A percentile compares a stretch with the other conserved stretches of the same genome.
phyloP scores from a whole-genome alignment of 2,797 vertebrate species.

The Acrossocheilus wenchowensis region DNA sequence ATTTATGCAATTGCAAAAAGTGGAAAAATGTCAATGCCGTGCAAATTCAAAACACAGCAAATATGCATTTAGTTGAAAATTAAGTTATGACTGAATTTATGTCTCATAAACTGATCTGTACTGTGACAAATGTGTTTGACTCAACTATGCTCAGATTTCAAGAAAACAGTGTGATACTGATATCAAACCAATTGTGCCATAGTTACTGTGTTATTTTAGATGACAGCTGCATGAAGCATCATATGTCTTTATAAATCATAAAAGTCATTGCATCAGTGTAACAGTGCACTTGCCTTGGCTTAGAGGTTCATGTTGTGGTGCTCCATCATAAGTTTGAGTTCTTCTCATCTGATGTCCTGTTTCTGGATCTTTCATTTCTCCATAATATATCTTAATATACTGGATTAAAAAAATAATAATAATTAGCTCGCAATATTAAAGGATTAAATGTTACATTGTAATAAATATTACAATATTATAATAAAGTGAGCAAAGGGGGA shows the following conservation, averaged over 20 bases:
- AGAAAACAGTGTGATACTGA: not conserved
- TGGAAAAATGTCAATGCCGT: not conserved
- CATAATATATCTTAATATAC: not conserved
- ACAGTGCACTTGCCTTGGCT: constrained; percentile 10
- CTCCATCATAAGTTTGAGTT: not conserved
- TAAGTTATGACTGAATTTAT: not conserved
- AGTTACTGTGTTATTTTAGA: not conserved
- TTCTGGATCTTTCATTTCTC: not conserved
- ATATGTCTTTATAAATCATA: not conserved
- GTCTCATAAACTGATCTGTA: constrained; percentile 4
- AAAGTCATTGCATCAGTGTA: not conserved
- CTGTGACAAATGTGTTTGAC: constrained; percentile 9
- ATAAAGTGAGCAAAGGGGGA: not conserved
- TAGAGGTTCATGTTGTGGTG: not conserved
- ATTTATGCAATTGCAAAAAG: not conserved
- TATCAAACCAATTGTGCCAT: not conserved
- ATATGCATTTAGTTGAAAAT: not conserved
- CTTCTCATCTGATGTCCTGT: not conserved
- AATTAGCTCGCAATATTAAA: not conserved
- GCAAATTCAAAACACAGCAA: not conserved
- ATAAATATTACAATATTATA: no score
- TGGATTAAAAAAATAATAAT: not conserved
- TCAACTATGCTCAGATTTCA: constrained; percentile 1
- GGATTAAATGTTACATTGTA: no score
- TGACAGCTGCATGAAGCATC: not conserved